Base-by-base conservation (phyloP, 2,888 invertebrate species). In the Patella caerulea region DNA sequence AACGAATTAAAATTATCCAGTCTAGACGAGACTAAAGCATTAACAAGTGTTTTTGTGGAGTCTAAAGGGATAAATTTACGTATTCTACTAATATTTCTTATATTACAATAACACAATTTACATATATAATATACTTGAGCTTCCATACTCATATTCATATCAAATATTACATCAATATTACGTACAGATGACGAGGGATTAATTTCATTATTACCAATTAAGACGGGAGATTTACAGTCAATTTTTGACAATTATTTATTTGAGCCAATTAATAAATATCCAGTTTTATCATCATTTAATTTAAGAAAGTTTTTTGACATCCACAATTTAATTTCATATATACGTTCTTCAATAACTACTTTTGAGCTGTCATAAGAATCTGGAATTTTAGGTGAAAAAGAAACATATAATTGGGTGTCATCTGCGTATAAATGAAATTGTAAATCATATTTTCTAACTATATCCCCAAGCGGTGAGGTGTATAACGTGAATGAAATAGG, bases 111-210 rank as follows among this genome's bases (percentile, higher is more conserved):
- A 15, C 59, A 59, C 17, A n/a, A n/a, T 59, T 59, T 59, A 59
- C 59, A 59, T 59, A 59, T 19, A 59, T 12, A n/a, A 59, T 59
- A n/a, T 7, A 59, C 19, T 59, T 59, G 59, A n/a, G 59, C 19
- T 17, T n/a, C 59, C 59, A 59, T 59, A 19, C n/a, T 15, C 59
- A 59, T 59, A 5, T 59, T 17, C 59, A 19, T 15, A 59, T 59
- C 59, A 59, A 59, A 59, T 17, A 59, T 15, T n/a, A 59, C 59
- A 59, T 19, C 59, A n/a, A 59, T 59, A 59, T 59, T 59, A n/a
- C 59, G 17, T n/a, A n/a, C 59, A 5, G 59, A 59, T 59, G 17
- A 19, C 17, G 17, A n/a, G 19, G 59, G 59, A 59, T 17, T 59
- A 19, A 59, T 19, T 12, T 59, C n/a, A 19, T 17, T 12, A 65